Base-by-base conservation (phyloP, 2,113 vertebrate genomes). In the Pogonocichla stellata region DNA sequence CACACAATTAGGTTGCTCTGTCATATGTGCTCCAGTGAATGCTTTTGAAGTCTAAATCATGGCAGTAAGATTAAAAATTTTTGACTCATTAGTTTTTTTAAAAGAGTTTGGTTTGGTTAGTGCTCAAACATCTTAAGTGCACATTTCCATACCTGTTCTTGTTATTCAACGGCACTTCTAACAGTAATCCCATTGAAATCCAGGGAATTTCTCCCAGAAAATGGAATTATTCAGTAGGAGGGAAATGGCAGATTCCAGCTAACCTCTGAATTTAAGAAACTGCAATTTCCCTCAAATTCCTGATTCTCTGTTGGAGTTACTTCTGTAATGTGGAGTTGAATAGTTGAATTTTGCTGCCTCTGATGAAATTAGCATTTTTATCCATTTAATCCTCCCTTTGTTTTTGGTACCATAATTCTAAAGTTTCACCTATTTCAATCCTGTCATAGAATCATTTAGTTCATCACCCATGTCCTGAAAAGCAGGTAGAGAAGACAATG, bases 371-470 rank as follows among this genome's bases (percentile, higher is more conserved):
- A 92, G 36, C 43, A 66, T 78, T 95, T 94, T 88, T 83, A 84
- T 86, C 67, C 43, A 67, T 71, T 94, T 92, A 88, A 94, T 78
- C 48, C 51, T 93, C n/a, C 16, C 20, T 64, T 86, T 95, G 40
- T 83, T 92, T 83, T 88, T 93, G 67, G 42, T 84, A 80, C 31
- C 67, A 80, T 64, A 50, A 70, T 86, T 93, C 56, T 80, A 74
- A 80, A 83, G n/a, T 88, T 92, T 90, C 43, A 60, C 7, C 15
- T 71, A 14, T 7, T 74, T 93, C 89, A 93, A 67, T 91, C 42
- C 38, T 33, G 48, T 56, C 60, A 70, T 22, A 95, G 26, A 84
- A 87, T 69, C 6, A 85, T 51, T 95, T 72, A 58, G 34, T 66
- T 93, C 64, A 78, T 71, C 47, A 86, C 51, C 40, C n/a, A 57